Conservation (phyloP, 2,888 invertebrate species). For the Protodeltote pygarga region DNA sequence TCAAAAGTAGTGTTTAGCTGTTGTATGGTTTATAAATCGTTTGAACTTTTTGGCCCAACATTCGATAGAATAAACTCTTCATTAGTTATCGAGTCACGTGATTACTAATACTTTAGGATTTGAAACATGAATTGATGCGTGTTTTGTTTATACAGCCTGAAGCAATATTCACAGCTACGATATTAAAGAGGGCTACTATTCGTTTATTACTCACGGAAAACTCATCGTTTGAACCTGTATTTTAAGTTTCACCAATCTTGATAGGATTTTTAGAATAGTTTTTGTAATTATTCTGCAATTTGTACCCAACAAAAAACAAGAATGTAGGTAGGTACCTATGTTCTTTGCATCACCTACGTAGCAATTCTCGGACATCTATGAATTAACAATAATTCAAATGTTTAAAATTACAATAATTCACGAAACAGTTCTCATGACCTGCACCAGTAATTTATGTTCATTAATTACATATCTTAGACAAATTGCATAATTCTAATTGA, state of each 20-base stretch:
- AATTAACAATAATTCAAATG: too few relatives aligned
- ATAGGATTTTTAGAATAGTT: background rate
- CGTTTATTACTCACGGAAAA: background rate
- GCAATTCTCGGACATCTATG: too few relatives aligned
- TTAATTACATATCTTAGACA: slow-evolving; percentile 35
- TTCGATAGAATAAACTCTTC: too few relatives aligned
- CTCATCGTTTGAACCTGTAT: background rate
- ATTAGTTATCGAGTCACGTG: too few relatives aligned
- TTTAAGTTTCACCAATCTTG: too few relatives aligned
- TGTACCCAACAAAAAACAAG: too few relatives aligned
- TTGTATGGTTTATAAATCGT: too few relatives aligned
- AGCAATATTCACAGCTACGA: slow-evolving; percentile 12
- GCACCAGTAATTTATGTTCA: slow-evolving; percentile 25
- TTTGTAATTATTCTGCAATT: too few relatives aligned
- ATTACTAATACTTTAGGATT: slow-evolving; percentile 25
- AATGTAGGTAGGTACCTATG: too few relatives aligned
- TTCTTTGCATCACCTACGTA: background rate
- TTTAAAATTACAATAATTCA: slow-evolving; percentile 16
- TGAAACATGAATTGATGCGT: slow-evolving; percentile 17
- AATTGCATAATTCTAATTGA: slow-evolving; percentile 29
- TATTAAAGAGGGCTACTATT: slow-evolving; percentile 2
- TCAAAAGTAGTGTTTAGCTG: too few relatives aligned
- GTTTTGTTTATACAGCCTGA: slow-evolving; percentile 23
- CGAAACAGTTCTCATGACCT: slow-evolving; percentile 12
- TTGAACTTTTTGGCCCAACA: too few relatives aligned